Evolutionary conservation across 2,888 invertebrate species (phyloP), one percentile per base, ranked within the genome.

Genomic region (Rhagonycha lutea): DNA sequence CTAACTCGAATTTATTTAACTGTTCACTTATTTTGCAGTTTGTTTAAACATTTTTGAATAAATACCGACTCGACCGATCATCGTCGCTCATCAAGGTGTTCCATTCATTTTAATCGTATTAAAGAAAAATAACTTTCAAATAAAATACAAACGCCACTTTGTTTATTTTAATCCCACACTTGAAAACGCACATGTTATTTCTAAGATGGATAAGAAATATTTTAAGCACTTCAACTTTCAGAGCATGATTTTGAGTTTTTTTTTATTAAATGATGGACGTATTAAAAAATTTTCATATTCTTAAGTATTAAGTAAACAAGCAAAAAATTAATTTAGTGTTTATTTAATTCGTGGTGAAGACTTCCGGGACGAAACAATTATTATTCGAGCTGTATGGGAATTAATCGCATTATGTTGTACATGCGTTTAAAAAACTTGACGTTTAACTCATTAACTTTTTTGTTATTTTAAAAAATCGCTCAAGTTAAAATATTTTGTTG

Each of bases 151-250:
- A 74, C 60, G 29, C 65, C 68, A 71, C 78, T 73, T 79, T 79
- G 79, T 80, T 80, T 79, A 79, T 79, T 80, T 79, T 79, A 79
- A 79, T 75, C 75, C 75, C 70, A 75, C 79, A 79, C 80, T 80
- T 75, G 80, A 79, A 78, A 79, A 77, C 23, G 63, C 80, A 79
- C 79, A 79, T 80, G 80, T 79, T 79, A 79, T 80, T 80, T 79
- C 80, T 75, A 78, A 78, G 77, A 78, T 75, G 76, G 74, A 77
- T 14, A 24, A 65, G 62, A 78, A 80, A 79, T 79, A 79, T 80
- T 80, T 79, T 79, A 79, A 80, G 79, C 79, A 78, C 76, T 78
- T 78, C 77, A 80, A 79, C 71, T 76, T 78, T 78, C 79, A 78
- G 79, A 77, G 74, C 78, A 77, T 79, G 79, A 76, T 77, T 78